Base-by-base conservation (phyloP, 2,888 invertebrate genomes). In the Hypomecis punctinalis region DNA sequence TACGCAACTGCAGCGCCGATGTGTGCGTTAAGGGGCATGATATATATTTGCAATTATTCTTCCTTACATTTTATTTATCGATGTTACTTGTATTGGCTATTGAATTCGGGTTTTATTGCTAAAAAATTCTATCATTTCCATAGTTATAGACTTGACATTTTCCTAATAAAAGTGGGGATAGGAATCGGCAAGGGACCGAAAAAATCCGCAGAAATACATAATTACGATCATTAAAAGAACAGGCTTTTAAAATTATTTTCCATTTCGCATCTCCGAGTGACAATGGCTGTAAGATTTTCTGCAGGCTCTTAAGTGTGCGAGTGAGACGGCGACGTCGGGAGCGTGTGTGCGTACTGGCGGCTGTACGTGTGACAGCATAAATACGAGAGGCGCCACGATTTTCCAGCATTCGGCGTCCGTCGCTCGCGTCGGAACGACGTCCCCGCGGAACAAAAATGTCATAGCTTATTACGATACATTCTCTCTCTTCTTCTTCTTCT, bases 241-340 rank as follows among this genome's bases (percentile, higher is more conserved):
- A 85, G 88, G 55, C 66, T 68, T 89, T 89, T 86, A 84, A 84
- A 87, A 87, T 88, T 85, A 86, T 90, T 86, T 81, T 76, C 75
- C 80, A 78, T 89, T 88, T 81, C 83, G 86, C 84, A 90, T 90
- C 88, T 88, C 84, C 75, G 80, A 78, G 80, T 86, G 86, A 91
- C 91, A 91, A 91, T 90, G 84, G 88, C 75, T 75, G 82, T 79
- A 81, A 86, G 86, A 89, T 90, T 90, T 88, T 82, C 82, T 83
- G 84, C 86, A 78, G 82, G 82, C 86, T 86, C 89, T 88, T 88
- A 87, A 83, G 76, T 73, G 83, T 69, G 80, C 52, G 76, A 71
- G 79, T 69, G 79, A 69, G 77, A 64, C 61, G 69, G 49, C 55
- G 42, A 63, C 64, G 66, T 49, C 49, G n/a, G 13, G 55, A 5